A percentile compares a stretch with the other conserved stretches of the same genome.
Evolutionary conservation across 2,797 vertebrate genomes (phyloP).

Genomic region (Chrosomus eos): DNA sequence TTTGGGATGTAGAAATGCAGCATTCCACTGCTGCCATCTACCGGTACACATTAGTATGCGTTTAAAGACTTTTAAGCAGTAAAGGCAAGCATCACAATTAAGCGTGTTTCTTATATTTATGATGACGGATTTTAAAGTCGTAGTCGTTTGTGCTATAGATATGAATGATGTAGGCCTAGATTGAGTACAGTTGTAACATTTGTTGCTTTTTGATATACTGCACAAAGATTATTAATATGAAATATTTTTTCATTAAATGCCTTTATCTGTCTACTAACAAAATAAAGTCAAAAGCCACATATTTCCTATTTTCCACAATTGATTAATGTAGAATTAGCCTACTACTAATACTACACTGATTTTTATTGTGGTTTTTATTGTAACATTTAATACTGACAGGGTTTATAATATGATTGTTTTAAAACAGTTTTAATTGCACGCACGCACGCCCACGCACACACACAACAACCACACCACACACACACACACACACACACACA

Average conservation of each 20-base stretch:
- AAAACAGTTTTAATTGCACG: no score
- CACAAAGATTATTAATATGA: background rate
- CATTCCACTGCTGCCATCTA: slow-evolving; percentile 53
- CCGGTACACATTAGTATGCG: background rate
- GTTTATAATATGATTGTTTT: no score
- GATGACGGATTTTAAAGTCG: background rate
- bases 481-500: no score
- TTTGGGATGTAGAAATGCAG: background rate
- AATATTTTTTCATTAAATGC: background rate
- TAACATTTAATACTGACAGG: no score
- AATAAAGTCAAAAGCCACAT: background rate
- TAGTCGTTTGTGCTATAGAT: background rate
- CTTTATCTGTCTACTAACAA: background rate
- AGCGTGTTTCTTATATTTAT: background rate
- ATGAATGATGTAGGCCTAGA: background rate
- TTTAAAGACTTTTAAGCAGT: background rate
- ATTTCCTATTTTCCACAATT: background rate
- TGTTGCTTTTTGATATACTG: background rate
- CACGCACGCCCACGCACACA: no score
- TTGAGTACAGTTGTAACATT: background rate
- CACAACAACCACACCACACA: no score
- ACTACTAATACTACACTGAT: background rate
- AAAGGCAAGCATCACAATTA: background rate
- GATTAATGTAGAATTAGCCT: background rate
- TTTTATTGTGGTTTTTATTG: no score